These are phyloP conservation scores for Hofmannophila pseudospretella DNA, from an alignment of 2,888 invertebrate species.

Conservation along the genomic window DNA sequence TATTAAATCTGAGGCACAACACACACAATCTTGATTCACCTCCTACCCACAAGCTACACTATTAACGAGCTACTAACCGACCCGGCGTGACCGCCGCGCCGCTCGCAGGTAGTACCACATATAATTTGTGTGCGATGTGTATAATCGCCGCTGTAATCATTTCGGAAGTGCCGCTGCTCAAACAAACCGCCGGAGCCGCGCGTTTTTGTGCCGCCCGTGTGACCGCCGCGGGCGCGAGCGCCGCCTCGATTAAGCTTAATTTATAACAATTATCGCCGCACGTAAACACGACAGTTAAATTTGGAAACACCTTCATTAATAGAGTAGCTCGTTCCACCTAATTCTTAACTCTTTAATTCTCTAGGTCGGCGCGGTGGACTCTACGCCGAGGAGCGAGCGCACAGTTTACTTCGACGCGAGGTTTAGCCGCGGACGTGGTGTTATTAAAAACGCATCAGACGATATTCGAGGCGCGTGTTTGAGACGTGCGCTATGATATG, in stretches of 20 bases:
- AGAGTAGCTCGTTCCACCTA: slow-evolving; percentile 24
- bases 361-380: slow-evolving; percentile 11
- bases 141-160: neutral
- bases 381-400: slow-evolving; percentile 5
- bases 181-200: neutral
- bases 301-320: slow-evolving; percentile 59
- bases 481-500: no score
- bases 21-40: no score
- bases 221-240: neutral
- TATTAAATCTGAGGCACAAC: no score
- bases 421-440: slow-evolving; percentile 14
- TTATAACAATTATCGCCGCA: slow-evolving; percentile 56
- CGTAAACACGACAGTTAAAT: slow-evolving; percentile 50
- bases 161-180: neutral
- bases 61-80: no score
- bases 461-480: no score
- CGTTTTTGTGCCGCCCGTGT: neutral
- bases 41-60: no score
- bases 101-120: no score
- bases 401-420: slow-evolving; percentile 10
- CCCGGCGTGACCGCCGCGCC: no score
- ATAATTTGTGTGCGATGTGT: neutral
- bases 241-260: slow-evolving; percentile 38
- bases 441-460: slow-evolving; percentile 56
- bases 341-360: neutral